phyloP scores from a whole-genome alignment of 1,140 invertebrate genomes.

The Nasonia vitripennis region DNA sequence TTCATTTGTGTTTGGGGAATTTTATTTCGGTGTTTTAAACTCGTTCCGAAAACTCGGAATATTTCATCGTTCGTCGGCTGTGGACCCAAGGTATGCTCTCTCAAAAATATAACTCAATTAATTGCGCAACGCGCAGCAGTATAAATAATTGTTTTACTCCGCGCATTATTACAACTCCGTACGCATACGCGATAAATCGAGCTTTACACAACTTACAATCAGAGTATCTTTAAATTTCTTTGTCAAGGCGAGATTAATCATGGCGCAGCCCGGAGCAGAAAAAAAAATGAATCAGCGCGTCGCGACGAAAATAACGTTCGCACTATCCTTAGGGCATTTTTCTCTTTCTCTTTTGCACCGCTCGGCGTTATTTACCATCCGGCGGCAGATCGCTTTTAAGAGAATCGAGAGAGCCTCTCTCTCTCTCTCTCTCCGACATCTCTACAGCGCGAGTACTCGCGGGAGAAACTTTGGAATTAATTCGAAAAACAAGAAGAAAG shows the following conservation, averaged over 20 bases:
- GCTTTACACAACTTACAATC: constrained; percentile 21
- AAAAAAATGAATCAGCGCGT: constrained; percentile 19
- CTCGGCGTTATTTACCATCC: constrained; percentile 39
- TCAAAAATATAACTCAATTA: not conserved
- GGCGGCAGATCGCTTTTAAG: constrained; percentile 28
- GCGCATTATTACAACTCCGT: not conserved
- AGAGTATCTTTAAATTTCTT: constrained; percentile 14
- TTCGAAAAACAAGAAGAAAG: not conserved
- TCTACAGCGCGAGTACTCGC: constrained; percentile 24
- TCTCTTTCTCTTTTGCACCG: constrained; percentile 14
- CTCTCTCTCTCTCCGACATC: constrained; percentile 9
- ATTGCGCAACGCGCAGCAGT: not conserved
- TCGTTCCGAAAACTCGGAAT: not conserved
- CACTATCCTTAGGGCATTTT: constrained; percentile 26
- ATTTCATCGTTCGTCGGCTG: constrained; percentile 1
- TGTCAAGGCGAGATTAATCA: constrained; percentile 17
- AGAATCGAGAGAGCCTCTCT: not conserved
- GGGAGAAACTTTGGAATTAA: constrained; percentile 23
- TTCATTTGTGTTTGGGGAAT: not conserved
- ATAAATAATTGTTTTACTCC: not conserved
- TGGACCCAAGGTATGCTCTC: not conserved
- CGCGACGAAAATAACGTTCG: constrained; percentile 43
- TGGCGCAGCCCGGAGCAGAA: not conserved
- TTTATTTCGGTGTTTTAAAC: not conserved
- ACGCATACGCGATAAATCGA: not conserved